Conservation (phyloP, 2,797 vertebrate species). For the Chaenodraco wilsoni region DNA sequence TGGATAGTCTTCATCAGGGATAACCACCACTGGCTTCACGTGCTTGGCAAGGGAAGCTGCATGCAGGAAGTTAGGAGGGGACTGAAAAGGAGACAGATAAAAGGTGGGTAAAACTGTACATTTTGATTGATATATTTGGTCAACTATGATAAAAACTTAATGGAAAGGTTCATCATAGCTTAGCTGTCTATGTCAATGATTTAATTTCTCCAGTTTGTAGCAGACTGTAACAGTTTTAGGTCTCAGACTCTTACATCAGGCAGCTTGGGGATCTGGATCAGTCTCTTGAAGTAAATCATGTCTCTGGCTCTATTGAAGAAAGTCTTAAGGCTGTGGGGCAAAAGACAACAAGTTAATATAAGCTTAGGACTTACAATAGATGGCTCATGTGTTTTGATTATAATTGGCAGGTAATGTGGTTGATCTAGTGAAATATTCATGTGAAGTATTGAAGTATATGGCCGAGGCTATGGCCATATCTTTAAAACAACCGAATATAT, state of each 20-base stretch:
- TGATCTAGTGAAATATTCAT: no score
- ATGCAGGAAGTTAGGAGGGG: conserved; percentile 94
- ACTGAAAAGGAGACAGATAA: conserved; percentile 73
- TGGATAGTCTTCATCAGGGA: conserved; percentile 88
- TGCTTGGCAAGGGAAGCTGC: conserved; percentile 95
- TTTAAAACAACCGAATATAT: no score
- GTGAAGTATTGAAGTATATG: no score
- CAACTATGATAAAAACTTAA: not conserved
- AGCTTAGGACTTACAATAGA: not conserved
- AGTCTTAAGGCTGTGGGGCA: conserved; percentile 87
- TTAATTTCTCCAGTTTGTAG: not conserved
- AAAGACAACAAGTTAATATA: conserved; percentile 17
- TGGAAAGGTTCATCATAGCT: not conserved
- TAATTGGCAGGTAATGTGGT: not conserved
- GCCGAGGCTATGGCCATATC: no score
- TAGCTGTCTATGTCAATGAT: not conserved
- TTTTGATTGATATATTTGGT: not conserved
- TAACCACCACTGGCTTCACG: conserved; percentile 96
- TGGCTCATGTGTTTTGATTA: not conserved
- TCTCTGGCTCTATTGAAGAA: conserved; percentile 96
- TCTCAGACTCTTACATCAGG: conserved; percentile 88
- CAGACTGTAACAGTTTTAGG: not conserved
- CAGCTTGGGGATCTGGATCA: conserved; percentile 97
- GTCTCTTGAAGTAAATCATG: conserved; percentile 96
- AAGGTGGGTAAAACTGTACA: not conserved